A percentile compares a stretch with the other conserved stretches of the same genome.
These are phyloP conservation scores for Oryzias curvinotus DNA, from an alignment of 2,113 vertebrate species.

Conservation along the genomic window DNA sequence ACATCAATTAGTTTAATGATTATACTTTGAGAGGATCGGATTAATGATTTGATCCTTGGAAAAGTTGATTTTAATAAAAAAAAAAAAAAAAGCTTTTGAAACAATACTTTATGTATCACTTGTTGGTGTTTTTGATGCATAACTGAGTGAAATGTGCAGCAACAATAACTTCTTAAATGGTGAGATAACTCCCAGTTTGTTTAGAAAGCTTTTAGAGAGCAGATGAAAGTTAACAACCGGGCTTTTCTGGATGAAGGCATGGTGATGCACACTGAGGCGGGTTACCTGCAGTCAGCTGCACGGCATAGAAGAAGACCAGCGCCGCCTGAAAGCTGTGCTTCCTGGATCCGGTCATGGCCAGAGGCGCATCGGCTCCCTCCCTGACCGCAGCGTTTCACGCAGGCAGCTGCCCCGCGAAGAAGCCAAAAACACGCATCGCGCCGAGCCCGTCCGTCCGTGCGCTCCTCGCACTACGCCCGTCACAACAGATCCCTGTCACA, in stretches of 20 bases:
- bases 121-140: not conserved
- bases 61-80: not conserved
- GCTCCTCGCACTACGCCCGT: conserved; percentile 9
- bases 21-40: not conserved
- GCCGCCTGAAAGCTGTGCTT: conserved; percentile 62
- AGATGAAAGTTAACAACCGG: not conserved
- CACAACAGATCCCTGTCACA: conserved; percentile 33
- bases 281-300: conserved; percentile 75
- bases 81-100: not conserved
- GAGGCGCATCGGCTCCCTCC: conserved; percentile 62
- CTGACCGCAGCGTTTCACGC: conserved; percentile 22
- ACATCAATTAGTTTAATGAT: not conserved
- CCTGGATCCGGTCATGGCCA: conserved; percentile 70
- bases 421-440: conserved; percentile 22
- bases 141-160: not conserved
- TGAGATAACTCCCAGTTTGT: not conserved
- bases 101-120: not conserved
- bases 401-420: conserved; percentile 25
- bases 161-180: not conserved
- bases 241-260: not conserved
- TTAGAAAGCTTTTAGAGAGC: not conserved
- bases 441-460: conserved; percentile 10
- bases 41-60: not conserved
- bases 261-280: not conserved
- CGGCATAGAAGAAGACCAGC: conserved; percentile 69